Base-by-base conservation (phyloP, 2,797 vertebrate species). In the Catharus ustulatus region DNA sequence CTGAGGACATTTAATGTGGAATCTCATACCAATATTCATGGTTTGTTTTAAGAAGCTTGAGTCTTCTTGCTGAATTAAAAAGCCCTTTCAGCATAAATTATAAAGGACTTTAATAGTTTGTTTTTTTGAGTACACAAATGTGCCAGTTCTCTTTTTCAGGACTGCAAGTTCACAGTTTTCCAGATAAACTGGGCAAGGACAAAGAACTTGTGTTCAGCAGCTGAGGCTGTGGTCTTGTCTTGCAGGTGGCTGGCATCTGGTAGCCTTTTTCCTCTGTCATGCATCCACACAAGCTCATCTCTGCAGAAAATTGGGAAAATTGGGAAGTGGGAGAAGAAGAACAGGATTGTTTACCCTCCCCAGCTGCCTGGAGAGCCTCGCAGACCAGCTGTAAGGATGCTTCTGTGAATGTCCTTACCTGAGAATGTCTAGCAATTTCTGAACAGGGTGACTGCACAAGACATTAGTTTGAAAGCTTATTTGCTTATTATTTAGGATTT, bases 301-400 rank as follows among this genome's bases (percentile, higher is more conserved):
- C 94, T 98, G 63, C 93, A 98, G 32, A 48, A 93, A 3, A n/a
- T 15, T 49, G 98, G 97, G 71, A 95, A 59, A 3, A 34, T 18
- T 52, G 98, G 97, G 71, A 95, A 61, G 51, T 99, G 99, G 99
- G 99, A 99, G 93, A 98, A 90, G 93, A 99, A 96, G 81, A 99
- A 99, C 96, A 87, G 77, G 40, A 84, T 95, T 17, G 84, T 99
- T 52, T 99, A 98, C 84, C 98, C 98, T 4, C 99, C 99, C 2
- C 99, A 99, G 93, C 95, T 97, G 42, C 98, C 98, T 1, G 98
- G 98, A 22, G 99, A 99, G 34, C 97, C 98, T 52, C 98, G 97
- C 73, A 98, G 99, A 97, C 98, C 99, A 43, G 99, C 99, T 7
- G 99, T 99, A 96, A 98, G 99, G 97, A 55, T 26, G 23, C 21